phyloP scores from a whole-genome alignment of 2,797 vertebrate species.

The Diceros bicornis region DNA sequence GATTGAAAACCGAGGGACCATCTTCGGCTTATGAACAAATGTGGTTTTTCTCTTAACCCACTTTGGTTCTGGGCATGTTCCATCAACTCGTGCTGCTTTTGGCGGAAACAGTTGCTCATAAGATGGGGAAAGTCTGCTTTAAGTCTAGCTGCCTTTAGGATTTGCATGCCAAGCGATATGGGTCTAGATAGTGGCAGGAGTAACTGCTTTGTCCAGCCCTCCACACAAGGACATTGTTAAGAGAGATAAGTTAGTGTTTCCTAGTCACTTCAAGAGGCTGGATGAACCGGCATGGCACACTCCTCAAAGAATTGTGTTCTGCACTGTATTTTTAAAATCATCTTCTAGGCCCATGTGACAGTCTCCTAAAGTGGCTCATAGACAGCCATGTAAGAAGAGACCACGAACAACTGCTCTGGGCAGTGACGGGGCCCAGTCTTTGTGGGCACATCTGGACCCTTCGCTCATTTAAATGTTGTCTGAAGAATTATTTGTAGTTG shows the following conservation, averaged over 20 bases:
- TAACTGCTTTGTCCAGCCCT: fast-evolving
- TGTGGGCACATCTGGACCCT: background rate
- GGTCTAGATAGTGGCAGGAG: background rate
- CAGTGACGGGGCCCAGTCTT: fast-evolving
- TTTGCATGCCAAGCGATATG: background rate
- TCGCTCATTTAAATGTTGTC: background rate
- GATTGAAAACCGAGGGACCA: fast-evolving
- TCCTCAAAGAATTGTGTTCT: fast-evolving
- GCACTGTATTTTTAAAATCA: no score
- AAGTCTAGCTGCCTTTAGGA: background rate
- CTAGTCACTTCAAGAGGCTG: background rate
- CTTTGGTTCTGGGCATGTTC: background rate
- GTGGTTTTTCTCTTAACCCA: no score
- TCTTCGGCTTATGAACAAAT: fast-evolving
- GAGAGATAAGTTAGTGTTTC: background rate
- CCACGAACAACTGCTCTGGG: background rate
- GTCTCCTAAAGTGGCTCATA: background rate
- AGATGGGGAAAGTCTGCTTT: background rate
- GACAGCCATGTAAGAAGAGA: background rate
- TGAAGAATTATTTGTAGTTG: background rate
- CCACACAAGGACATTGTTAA: fast-evolving
- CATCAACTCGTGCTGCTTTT: fast-evolving
- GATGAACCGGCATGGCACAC: fast-evolving
- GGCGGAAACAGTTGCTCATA: fast-evolving
- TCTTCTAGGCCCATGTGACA: background rate